A percentile compares a stretch with the other conserved stretches of the same genome.
Evolutionary conservation across 1,140 invertebrate genomes (phyloP).

Genomic region (Aphaenogaster floridana): DNA sequence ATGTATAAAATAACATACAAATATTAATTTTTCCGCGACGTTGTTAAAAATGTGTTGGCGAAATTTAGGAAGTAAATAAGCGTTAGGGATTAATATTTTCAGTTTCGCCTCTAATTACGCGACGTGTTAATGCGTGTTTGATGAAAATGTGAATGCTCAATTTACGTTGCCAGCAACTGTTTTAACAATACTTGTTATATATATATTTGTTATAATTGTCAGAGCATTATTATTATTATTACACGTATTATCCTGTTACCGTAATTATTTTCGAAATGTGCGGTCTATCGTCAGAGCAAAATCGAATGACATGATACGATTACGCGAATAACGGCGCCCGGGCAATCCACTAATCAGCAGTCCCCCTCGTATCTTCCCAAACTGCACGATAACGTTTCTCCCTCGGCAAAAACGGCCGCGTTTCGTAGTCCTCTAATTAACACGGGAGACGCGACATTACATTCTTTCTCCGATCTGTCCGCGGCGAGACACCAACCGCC

Average conservation of each 20-base stretch:
- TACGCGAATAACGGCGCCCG: background rate
- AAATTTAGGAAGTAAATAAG: background rate
- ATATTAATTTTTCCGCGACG: background rate
- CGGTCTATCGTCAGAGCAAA: background rate
- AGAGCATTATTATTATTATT: conserved; percentile 36
- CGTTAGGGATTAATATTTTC: background rate
- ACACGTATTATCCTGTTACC: conserved; percentile 9
- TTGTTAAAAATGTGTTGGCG: background rate
- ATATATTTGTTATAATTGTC: conserved; percentile 32
- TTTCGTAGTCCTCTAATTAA: conserved; percentile 34
- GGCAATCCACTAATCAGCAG: conserved; percentile 31
- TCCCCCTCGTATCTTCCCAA: background rate
- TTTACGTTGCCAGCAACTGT: background rate
- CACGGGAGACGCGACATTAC: conserved; percentile 1
- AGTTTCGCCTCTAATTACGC: background rate
- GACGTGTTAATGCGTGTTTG: background rate
- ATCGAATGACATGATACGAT: conserved; percentile 7
- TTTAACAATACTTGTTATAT: conserved; percentile 33
- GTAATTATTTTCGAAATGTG: conserved; percentile 47
- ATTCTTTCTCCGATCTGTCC: conserved; percentile 11
- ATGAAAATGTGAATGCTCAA: conserved; percentile 14
- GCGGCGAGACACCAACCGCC: conserved; percentile 1
- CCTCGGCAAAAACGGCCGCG: background rate
- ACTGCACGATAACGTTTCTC: conserved; percentile 9
- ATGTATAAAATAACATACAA: background rate